phyloP scores from a whole-genome alignment of 64 coral and sea anemone species.

The Stylophora pistillata region DNA sequence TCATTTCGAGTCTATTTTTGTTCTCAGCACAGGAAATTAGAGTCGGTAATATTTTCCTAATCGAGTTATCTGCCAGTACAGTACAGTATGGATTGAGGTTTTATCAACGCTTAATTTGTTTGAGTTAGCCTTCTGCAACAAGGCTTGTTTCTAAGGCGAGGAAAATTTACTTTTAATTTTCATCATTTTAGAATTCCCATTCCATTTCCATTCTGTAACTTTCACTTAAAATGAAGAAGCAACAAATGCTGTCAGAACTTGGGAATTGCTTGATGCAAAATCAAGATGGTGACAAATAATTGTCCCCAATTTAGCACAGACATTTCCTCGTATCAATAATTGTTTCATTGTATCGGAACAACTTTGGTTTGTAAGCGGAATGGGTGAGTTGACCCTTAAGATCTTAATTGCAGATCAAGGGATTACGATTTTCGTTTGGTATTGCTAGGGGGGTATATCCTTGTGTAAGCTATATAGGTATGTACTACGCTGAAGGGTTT shows the following conservation, averaged over 20 bases:
- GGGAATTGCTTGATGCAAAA: too few species aligned
- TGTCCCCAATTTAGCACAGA: too few species aligned
- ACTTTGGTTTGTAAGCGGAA: neutral
- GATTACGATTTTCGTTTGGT: slow-evolving; percentile 33
- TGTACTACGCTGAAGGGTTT: too few species aligned
- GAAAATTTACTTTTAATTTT: neutral
- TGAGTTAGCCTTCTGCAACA: neutral
- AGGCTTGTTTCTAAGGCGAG: neutral
- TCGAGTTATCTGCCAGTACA: slow-evolving; percentile 39
- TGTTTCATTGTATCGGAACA: neutral
- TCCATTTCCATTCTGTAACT: too few species aligned
- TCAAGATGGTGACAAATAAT: too few species aligned
- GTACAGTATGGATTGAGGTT: slow-evolving; percentile 22
- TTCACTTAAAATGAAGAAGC: too few species aligned
- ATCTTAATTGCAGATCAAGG: slow-evolving; percentile 26
- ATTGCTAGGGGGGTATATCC: neutral
- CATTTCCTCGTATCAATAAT: neutral
- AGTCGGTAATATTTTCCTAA: slow-evolving; percentile 4
- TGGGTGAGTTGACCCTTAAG: neutral
- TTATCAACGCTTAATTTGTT: slow-evolving; percentile 15
- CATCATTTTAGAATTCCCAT: too few species aligned
- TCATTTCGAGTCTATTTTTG: slow-evolving; percentile 11
- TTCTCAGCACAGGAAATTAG: slow-evolving; percentile 24
- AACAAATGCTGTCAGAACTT: too few species aligned
- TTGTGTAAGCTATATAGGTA: neutral